Percentiles rank a stretch among this genome's conserved stretches.
These are phyloP conservation scores for Dendrocincla tyrannina DNA, from an alignment of 2,797 vertebrate genomes.

Conservation along the genomic window DNA sequence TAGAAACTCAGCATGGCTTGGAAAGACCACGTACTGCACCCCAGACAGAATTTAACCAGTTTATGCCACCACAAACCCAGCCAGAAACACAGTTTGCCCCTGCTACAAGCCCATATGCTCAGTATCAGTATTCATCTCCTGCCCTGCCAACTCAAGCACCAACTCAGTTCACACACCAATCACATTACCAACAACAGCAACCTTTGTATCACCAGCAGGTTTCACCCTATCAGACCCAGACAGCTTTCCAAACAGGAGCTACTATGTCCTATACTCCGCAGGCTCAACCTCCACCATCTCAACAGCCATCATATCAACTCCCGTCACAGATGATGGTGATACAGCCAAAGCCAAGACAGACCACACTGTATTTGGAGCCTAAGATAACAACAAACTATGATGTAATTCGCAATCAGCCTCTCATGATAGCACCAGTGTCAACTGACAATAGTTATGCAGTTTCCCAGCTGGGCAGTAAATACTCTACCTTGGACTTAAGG, in stretches of 20 bases:
- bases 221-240: conserved; percentile 95
- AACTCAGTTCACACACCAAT: conserved; percentile 90
- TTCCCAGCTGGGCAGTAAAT: conserved; percentile 90
- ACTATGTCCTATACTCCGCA: conserved; percentile 88
- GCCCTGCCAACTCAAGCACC: conserved; percentile 89
- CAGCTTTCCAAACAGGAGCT: conserved; percentile 92
- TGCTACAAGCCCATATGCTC: conserved; percentile 91
- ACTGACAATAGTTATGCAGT: conserved; percentile 89
- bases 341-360: conserved; percentile 90
- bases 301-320: conserved; percentile 88
- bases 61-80: conserved; percentile 94
- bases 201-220: conserved; percentile 92
- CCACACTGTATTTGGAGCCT: conserved; percentile 89
- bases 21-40: conserved; percentile 96
- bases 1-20: conserved; percentile 85
- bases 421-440: conserved; percentile 94
- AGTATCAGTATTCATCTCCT: conserved; percentile 91
- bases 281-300: conserved; percentile 85
- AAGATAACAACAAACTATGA: conserved; percentile 96
- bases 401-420: conserved; percentile 92
- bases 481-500: conserved; percentile 90
- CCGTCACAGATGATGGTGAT: conserved; percentile 91
- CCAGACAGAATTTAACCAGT: conserved; percentile 94
- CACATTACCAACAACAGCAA: conserved; percentile 90
- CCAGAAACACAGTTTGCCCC: conserved; percentile 92